Evolutionary conservation across 2,888 invertebrate genomes (phyloP).

Genomic region (Barypeithes pellucidus): DNA sequence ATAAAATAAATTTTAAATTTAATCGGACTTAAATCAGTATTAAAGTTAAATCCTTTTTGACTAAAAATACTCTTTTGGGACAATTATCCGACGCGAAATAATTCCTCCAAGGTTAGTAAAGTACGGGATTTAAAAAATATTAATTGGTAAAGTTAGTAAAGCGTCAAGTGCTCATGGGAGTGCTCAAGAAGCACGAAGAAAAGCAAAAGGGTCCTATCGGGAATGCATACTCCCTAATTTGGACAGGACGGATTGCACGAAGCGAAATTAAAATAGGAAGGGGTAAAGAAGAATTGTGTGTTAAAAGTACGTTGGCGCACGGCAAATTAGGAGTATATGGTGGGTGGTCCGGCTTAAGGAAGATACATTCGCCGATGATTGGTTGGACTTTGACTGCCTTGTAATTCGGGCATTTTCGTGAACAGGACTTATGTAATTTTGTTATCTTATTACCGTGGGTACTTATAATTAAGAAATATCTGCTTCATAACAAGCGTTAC

Average conservation of each 20-base stretch:
- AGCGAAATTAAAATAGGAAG: neutral
- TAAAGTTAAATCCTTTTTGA: constrained; percentile 45
- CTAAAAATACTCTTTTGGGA: constrained; percentile 62
- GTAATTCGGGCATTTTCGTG: no score
- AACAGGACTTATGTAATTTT: no score
- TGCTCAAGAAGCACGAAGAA: constrained; percentile 57
- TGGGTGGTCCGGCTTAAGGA: no score
- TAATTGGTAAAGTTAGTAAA: constrained; percentile 69
- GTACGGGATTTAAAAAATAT: constrained; percentile 67
- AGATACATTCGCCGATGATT: no score
- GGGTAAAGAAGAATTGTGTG: no score
- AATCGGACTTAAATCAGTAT: constrained; percentile 14
- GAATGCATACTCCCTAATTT: constrained; percentile 34
- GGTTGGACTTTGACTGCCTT: no score
- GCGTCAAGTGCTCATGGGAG: constrained; percentile 63
- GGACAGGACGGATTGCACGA: constrained; percentile 32
- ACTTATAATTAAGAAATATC: no score
- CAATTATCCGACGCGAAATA: constrained; percentile 65
- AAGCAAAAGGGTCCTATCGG: constrained; percentile 42
- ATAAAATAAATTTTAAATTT: constrained; percentile 1
- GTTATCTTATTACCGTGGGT: no score
- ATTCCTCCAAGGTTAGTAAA: constrained; percentile 68
- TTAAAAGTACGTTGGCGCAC: no score
- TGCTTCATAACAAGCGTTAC: no score
- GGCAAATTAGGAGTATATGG: no score